Base-by-base conservation (phyloP, 2,113 vertebrate species). In the Phylloscopus whistleri region DNA sequence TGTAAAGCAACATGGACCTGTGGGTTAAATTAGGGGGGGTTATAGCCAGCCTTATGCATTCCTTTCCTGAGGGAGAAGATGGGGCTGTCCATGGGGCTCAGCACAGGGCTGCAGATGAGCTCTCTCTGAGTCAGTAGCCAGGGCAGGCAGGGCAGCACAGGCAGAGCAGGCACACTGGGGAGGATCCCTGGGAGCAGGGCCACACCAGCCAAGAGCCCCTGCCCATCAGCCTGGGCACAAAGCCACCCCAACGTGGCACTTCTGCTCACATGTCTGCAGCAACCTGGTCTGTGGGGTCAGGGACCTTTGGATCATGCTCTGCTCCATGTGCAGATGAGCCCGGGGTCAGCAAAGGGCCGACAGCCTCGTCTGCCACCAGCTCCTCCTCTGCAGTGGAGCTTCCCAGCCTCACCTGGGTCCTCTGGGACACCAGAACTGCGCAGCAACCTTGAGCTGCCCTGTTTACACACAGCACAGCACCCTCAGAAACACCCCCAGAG, bases 131-230 rank as follows among this genome's bases (percentile, higher is more conserved):
- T 4, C 43, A 8, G 59, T 1, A 59, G 60, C 31, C 55, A 15
- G 18, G 35, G 62, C 35, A 52, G 4, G 5, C 1, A 11, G 66
- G 1, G 11, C 63, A 55, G 84, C n/a, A 37, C 0, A 0, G 63
- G 76, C 63, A 73, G 44, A 31, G 81, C n/a, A 59, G 55, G 15
- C 37, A n/a, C 58, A 3, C 13, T 2, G 39, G 2, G 2, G 43
- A 41, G 59, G 53, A 44, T 87, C 88, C 48, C 67, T 6, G 3
- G 21, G 46, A 92, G 16, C 24, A 2, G 26, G 56, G 69, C 33
- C 26, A 9, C 46, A 10, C 22, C 9, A 78, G 43, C n/a, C 22
- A 18, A 49, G 30, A 88, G 62, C 30, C 62, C n/a, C 28, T 2
- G 1, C 27, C 58, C 33, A 35, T 7, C 43, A 74, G 37, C 64